phyloP scores from a whole-genome alignment of 2,797 vertebrate genomes.

The Cossypha niveicapilla region DNA sequence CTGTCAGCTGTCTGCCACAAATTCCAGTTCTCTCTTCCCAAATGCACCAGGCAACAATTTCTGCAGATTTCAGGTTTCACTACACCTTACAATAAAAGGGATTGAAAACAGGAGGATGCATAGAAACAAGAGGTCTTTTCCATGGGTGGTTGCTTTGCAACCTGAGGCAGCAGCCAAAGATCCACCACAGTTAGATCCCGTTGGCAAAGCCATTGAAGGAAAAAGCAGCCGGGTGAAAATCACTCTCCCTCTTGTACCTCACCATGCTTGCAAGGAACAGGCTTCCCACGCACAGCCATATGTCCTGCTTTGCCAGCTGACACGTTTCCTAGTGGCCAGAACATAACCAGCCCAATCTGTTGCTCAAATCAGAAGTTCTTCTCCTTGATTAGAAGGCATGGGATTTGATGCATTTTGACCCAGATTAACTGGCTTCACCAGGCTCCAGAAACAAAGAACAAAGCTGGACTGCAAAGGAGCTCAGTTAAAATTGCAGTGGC shows the following conservation, averaged over 20 bases:
- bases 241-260: background rate
- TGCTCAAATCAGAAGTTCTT: background rate
- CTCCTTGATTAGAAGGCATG: background rate
- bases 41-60: background rate
- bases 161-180: conserved; percentile 26
- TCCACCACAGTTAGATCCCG: conserved; percentile 18
- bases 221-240: conserved; percentile 12
- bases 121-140: background rate
- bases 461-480: background rate
- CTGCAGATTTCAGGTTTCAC: background rate
- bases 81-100: background rate
- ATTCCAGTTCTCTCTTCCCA: background rate
- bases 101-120: background rate
- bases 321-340: background rate
- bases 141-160: conserved; percentile 9
- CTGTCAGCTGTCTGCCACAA: background rate
- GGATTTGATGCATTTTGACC: background rate
- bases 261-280: background rate
- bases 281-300: background rate
- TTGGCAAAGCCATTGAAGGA: conserved; percentile 37
- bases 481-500: background rate
- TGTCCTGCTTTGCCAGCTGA: background rate
- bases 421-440: background rate
- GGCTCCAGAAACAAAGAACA: background rate
- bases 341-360: background rate